Base-by-base conservation (phyloP, 2,888 invertebrate species). In the Eueremaeus valkanovi region DNA sequence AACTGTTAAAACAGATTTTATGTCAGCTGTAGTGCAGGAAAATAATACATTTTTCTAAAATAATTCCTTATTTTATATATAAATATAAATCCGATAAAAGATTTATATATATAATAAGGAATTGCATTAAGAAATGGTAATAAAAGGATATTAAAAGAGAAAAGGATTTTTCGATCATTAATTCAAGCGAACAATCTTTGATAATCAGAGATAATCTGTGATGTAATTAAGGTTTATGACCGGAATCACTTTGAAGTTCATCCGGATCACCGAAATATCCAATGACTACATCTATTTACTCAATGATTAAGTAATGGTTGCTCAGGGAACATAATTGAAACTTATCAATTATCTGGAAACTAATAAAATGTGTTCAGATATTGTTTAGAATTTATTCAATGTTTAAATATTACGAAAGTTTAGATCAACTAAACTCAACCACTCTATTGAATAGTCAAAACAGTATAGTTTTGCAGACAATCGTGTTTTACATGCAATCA, bases 201-300 rank as follows among this genome's bases (percentile, higher is more conserved):
- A n/a, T n/a, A n/a, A n/a, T n/a, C n/a, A n/a, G 18, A 9, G 31
- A 40, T 40, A 21, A 21, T 40, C 21, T 21, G 11, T 40, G 21
- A 66, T 9, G 18, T 16, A 40, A 66, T 66, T n/a, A 36, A 66
- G 13, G 6, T 66, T 66, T 66, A 66, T 66, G 3, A 66, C 66
- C 31, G 63, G 63, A 63, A 63, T 63, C 31, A 33, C 63, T 63
- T 33, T 63, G 36, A 63, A 63, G 36, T 66, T 66, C 40, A 36
- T 66, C 24, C 36, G 13, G 11, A 40, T 40, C 0, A 40, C 40
- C 40, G 21, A 13, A 66, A 40, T 36, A 13, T 66, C 40, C 33
- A 63, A 40, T 66, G 66, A 40, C 24, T 66, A 40, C 36, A 66
- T 66, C 16, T 66, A 29, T 36, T 66, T n/a, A 66, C n/a, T 36